Conservation (phyloP, 2,797 vertebrate genomes). For the Halcyon smyrnensis region DNA sequence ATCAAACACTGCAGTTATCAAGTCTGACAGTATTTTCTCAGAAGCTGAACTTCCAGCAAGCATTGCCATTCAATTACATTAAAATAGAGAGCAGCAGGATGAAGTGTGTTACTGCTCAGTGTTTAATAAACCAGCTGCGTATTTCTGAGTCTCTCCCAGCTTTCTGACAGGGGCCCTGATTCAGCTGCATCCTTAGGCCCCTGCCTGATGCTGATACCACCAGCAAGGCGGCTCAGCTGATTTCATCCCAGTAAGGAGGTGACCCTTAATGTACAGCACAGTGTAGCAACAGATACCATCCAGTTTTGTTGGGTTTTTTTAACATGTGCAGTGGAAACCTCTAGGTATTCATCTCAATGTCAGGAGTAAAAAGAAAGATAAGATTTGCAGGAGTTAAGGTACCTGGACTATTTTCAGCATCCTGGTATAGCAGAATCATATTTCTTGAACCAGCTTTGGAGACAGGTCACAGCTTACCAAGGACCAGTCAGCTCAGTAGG, state of each 20-base stretch:
- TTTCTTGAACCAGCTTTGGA: not conserved
- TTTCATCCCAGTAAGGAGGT: not conserved
- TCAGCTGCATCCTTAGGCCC: not conserved
- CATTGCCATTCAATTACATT: not conserved
- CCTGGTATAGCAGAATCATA: not conserved
- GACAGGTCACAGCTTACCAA: not conserved
- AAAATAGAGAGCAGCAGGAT: not conserved
- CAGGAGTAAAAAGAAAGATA: not conserved
- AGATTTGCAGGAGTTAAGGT: not conserved
- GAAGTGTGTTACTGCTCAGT: not conserved
- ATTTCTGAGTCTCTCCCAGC: not conserved
- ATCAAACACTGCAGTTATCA: not conserved
- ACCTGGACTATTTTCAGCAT: not conserved
- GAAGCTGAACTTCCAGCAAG: not conserved
- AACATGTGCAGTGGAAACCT: fast-evolving
- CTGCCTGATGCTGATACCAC: not conserved
- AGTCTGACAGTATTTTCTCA: not conserved
- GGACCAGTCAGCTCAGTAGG: fast-evolving
- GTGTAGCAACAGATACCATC: not conserved
- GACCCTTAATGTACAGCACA: not conserved
- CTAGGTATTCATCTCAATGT: not conserved
- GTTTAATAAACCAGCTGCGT: not conserved
- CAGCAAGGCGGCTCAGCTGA: not conserved
- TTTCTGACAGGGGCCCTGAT: not conserved
- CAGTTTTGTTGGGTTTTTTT: not conserved